Evolutionary conservation across 1,140 invertebrate genomes (phyloP).

Genomic region (Asobara japonica): DNA sequence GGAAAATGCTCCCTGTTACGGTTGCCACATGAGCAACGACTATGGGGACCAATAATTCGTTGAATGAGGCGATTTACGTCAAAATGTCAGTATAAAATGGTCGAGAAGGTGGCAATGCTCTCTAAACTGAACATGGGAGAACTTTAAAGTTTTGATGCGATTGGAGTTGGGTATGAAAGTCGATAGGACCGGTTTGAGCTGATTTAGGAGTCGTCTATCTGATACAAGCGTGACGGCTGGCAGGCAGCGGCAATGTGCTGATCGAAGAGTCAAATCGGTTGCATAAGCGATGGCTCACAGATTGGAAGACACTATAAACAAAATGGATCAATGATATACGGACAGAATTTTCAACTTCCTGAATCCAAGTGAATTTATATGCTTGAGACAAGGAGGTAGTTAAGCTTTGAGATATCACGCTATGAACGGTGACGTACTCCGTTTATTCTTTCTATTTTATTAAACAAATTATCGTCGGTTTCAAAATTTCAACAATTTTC

Average conservation of each 20-base stretch:
- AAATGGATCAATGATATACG: neutral
- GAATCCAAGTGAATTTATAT: neutral
- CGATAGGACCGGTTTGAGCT: neutral
- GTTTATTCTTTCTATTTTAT: too few relatives aligned
- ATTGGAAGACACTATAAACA: neutral
- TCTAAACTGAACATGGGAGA: neutral
- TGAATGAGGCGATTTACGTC: neutral
- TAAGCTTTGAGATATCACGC: neutral
- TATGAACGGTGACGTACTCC: too few relatives aligned
- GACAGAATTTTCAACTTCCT: neutral
- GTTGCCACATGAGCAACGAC: neutral
- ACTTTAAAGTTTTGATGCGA: neutral
- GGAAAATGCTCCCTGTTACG: neutral
- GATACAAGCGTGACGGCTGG: slow-evolving; percentile 24
- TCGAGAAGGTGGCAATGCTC: neutral
- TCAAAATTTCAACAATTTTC: too few relatives aligned
- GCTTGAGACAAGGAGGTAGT: neutral
- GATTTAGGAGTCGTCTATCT: neutral
- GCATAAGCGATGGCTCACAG: slow-evolving; percentile 43
- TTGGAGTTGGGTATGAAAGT: neutral
- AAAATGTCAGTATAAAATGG: neutral
- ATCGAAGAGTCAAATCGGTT: slow-evolving; percentile 33
- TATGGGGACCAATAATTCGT: neutral
- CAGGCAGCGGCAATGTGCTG: slow-evolving; percentile 29
- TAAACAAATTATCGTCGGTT: too few relatives aligned